Evolutionary conservation across 2,888 invertebrate species (phyloP).

Genomic region (Himalopsyche japonica): DNA sequence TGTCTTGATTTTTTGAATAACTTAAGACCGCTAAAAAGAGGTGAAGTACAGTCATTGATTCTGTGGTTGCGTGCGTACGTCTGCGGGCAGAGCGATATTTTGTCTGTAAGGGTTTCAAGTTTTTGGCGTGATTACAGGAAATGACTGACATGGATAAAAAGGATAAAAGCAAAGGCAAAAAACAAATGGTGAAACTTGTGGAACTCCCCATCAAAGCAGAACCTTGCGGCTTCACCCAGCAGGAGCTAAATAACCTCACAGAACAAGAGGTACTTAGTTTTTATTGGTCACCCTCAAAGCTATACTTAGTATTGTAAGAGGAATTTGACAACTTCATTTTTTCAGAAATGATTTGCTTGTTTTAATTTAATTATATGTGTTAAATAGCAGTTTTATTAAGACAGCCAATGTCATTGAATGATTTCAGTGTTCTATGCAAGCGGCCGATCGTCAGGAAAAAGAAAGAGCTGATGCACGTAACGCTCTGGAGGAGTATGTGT

Average conservation of each 20-base stretch:
- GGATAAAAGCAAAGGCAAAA: slow-evolving; percentile 67
- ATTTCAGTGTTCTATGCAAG: slow-evolving; percentile 74
- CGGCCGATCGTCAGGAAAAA: slow-evolving; percentile 89
- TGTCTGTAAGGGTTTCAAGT: slow-evolving; percentile 28
- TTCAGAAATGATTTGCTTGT: background rate
- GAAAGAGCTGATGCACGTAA: slow-evolving; percentile 95
- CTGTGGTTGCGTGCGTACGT: slow-evolving; percentile 32
- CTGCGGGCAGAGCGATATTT: slow-evolving; percentile 34
- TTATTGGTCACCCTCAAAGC: background rate
- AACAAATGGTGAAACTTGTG: slow-evolving; percentile 76
- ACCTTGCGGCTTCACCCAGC: slow-evolving; percentile 71
- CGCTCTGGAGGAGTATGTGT: slow-evolving; percentile 97
- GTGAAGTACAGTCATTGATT: background rate
- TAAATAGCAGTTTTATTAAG: no score
- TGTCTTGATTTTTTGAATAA: background rate
- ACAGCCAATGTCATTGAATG: background rate
- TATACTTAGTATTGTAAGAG: no score
- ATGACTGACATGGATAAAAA: slow-evolving; percentile 62
- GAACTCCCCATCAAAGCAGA: slow-evolving; percentile 83
- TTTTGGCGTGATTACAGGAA: slow-evolving; percentile 54
- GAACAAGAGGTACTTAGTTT: slow-evolving; percentile 73
- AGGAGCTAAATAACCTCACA: slow-evolving; percentile 72
- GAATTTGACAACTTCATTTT: background rate
- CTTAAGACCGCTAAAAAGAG: background rate
- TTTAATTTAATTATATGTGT: no score